Base-by-base conservation (phyloP, 2,888 invertebrate species). In the Metopia argyrocephala region DNA sequence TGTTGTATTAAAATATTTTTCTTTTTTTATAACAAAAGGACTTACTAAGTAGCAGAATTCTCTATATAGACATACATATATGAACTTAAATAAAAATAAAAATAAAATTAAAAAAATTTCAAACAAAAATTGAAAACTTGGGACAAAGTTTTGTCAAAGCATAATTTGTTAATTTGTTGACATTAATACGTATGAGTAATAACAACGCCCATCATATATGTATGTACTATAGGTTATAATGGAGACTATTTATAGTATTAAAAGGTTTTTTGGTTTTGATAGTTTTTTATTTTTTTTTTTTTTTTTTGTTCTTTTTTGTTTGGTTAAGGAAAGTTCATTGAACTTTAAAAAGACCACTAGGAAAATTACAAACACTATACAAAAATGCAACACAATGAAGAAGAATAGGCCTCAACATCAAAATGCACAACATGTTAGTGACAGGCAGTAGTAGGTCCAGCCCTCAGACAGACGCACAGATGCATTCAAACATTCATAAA, bases 141-240 rank as follows among this genome's bases (percentile, higher is more conserved):
- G 66, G 69, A 79, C 76, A 82, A 31, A 74, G 56, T 70, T 78
- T 79, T 76, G 57, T 74, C 76, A 79, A 79, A 82, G 82, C 66
- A 76, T 82, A 79, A 79, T 82, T 82, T 79, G 76, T 73, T 79
- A 82, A 82, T 76, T 79, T 82, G 74, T 74, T 76, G 79, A 82
- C 79, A 76, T 79, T 79, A 79, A 78, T 78, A 74, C 70, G 45
- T 78, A 78, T 75, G 61, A 78, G 56, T 74, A 64, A 56, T 48
- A 81, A 81, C 78, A 74, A 38, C 23, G 70, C 65, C 70, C 62
- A 18, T 64, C 80, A 73, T 54, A 78, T 31, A 31, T 2, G 9
- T 31, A 31, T 12, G 38, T 48, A 46, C 28, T n/a, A n/a, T n/a
- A n/a, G n/a, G n/a, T n/a, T n/a, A 74, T 66, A 81, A 74, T 61